A percentile compares a stretch with the other conserved stretches of the same genome.
Conservation (phyloP, 2,888 invertebrate genomes). For the Steinernema hermaphroditum region DNA sequence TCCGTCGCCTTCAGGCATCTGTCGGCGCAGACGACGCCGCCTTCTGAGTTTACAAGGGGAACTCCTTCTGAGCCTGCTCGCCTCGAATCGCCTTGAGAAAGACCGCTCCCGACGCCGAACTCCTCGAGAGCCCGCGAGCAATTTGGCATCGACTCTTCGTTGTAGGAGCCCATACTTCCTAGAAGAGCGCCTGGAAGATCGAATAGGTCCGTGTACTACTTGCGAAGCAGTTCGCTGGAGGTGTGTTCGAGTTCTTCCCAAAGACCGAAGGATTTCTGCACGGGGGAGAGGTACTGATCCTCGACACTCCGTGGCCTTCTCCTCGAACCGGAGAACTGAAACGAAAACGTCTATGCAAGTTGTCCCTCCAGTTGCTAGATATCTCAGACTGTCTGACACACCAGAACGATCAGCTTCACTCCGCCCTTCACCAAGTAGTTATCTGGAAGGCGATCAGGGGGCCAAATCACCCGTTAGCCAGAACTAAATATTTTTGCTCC, state of each 20-base stretch:
- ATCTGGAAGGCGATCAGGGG: no score
- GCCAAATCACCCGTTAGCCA: no score
- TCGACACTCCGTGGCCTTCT: not conserved
- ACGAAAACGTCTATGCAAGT: not conserved
- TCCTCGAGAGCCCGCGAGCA: not conserved
- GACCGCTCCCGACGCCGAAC: not conserved
- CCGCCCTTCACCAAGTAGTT: not conserved
- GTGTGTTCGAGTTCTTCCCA: not conserved
- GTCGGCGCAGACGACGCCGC: conserved; percentile 52
- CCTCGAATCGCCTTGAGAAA: not conserved
- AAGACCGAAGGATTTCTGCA: conserved; percentile 1
- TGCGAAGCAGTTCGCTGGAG: not conserved
- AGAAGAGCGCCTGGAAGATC: not conserved
- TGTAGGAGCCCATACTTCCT: not conserved
- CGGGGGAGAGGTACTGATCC: not conserved
- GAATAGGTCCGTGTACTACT: not conserved
- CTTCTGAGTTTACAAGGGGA: conserved; percentile 50
- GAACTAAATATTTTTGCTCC: no score
- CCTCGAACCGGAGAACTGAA: not conserved
- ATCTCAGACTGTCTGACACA: not conserved
- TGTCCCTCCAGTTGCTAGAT: not conserved
- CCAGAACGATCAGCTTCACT: not conserved
- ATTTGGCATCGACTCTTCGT: not conserved
- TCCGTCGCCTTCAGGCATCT: conserved; percentile 50
- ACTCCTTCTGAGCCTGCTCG: not conserved